phyloP scores from a whole-genome alignment of 2,113 vertebrate species.

The Mastomys natalensis region DNA sequence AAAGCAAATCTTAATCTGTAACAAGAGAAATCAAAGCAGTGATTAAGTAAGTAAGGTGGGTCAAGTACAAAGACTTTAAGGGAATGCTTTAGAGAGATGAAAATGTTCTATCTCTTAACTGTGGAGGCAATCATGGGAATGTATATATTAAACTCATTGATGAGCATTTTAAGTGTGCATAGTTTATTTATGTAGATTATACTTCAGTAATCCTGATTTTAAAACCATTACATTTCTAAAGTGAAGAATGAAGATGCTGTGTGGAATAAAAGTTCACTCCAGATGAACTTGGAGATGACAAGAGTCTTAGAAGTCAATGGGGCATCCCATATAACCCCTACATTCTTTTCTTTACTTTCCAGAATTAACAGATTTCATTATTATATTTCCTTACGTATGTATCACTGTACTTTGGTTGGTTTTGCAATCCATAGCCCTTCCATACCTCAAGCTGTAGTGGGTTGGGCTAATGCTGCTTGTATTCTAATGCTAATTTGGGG shows the following conservation, averaged over 20 bases:
- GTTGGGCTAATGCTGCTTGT: no score
- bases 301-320: background rate
- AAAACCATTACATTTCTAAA: slow-evolving; percentile 28
- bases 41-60: background rate
- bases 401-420: background rate
- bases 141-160: background rate
- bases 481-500: no score
- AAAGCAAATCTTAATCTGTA: slow-evolving; percentile 7
- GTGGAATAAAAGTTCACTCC: background rate
- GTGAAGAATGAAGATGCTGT: background rate
- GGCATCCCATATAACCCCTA: slow-evolving; percentile 4
- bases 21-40: background rate
- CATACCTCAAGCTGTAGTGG: no score
- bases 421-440: background rate
- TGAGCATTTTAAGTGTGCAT: background rate
- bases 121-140: background rate
- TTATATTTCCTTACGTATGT: background rate
- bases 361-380: background rate
- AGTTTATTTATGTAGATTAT: slow-evolving; percentile 44
- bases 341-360: background rate
- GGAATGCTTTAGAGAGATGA: background rate
- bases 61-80: background rate
- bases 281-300: background rate
- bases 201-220: slow-evolving; percentile 4
- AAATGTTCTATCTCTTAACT: slow-evolving; percentile 28